Evolutionary conservation across 2,888 invertebrate genomes (phyloP).

Genomic region (Leucania comma): DNA sequence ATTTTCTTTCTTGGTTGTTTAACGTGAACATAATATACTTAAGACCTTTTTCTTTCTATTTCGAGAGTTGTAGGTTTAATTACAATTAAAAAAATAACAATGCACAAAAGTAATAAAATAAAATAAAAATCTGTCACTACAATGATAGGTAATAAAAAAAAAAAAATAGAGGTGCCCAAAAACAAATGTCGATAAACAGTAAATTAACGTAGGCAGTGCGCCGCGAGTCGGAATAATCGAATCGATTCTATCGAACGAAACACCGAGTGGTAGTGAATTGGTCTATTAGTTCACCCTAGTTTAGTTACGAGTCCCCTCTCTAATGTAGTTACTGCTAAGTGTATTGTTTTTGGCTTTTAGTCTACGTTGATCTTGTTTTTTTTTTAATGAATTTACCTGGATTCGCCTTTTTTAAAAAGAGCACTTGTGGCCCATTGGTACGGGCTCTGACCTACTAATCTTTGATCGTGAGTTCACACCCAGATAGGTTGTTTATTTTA

Average conservation of each 20-base stretch:
- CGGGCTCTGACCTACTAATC: too few species aligned
- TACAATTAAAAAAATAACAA: background rate
- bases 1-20: background rate
- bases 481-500: too few species aligned
- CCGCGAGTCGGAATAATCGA: conserved; percentile 82
- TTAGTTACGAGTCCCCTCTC: conserved; percentile 71
- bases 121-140: background rate
- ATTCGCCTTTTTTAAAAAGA: background rate
- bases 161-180: conserved; percentile 20
- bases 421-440: background rate
- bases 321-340: conserved; percentile 77
- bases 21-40: background rate
- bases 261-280: conserved; percentile 79
- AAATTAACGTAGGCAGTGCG: conserved; percentile 69
- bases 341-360: conserved; percentile 79
- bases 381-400: conserved; percentile 9
- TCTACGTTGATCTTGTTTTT: conserved; percentile 22
- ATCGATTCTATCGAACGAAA: conserved; percentile 76
- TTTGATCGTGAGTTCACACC: too few species aligned
- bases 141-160: background rate
- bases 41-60: background rate
- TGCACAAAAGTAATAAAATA: background rate
- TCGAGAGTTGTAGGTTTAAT: too few species aligned
- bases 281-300: conserved; percentile 85
- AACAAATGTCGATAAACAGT: conserved; percentile 63